Evolutionary conservation across 2,888 invertebrate genomes (phyloP).

Genomic region (Pseudanteris insignis): DNA sequence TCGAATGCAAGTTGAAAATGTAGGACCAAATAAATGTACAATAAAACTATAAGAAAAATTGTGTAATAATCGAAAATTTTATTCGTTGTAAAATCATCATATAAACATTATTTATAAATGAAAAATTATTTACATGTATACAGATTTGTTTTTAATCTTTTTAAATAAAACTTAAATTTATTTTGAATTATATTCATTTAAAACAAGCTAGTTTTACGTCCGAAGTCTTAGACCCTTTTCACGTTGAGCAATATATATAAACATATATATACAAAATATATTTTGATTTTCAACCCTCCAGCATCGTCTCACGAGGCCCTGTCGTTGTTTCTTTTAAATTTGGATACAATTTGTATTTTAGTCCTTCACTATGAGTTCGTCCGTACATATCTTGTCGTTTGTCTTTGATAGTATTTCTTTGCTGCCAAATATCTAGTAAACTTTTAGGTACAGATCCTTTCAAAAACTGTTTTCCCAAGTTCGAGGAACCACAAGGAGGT

Average conservation of each 20-base stretch:
- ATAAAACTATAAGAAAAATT: too few species aligned
- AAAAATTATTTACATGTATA: neutral
- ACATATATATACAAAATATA: neutral
- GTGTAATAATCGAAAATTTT: too few species aligned
- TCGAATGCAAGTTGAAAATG: too few species aligned
- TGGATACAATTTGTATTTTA: slow-evolving; percentile 78
- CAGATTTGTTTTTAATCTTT: too few species aligned
- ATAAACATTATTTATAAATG: neutral
- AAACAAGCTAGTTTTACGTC: too few species aligned
- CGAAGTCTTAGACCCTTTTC: too few species aligned
- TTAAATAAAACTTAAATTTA: too few species aligned
- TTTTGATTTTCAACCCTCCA: slow-evolving; percentile 55
- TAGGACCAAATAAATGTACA: too few species aligned
- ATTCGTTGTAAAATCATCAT: too few species aligned
- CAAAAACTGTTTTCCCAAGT: slow-evolving; percentile 58
- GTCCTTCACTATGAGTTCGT: slow-evolving; percentile 68
- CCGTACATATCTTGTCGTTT: slow-evolving; percentile 73
- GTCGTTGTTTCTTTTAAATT: slow-evolving; percentile 72
- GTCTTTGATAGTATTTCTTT: slow-evolving; percentile 68
- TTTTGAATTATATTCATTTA: too few species aligned
- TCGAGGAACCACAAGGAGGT: slow-evolving; percentile 68
- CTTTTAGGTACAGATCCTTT: slow-evolving; percentile 67
- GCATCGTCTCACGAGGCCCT: slow-evolving; percentile 63
- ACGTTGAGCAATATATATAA: too few species aligned
- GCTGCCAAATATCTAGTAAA: slow-evolving; percentile 76